Percentiles rank a stretch among this genome's conserved stretches.
These are phyloP conservation scores for Tanypteryx hageni DNA, from an alignment of 2,888 invertebrate genomes.

Conservation along the genomic window DNA sequence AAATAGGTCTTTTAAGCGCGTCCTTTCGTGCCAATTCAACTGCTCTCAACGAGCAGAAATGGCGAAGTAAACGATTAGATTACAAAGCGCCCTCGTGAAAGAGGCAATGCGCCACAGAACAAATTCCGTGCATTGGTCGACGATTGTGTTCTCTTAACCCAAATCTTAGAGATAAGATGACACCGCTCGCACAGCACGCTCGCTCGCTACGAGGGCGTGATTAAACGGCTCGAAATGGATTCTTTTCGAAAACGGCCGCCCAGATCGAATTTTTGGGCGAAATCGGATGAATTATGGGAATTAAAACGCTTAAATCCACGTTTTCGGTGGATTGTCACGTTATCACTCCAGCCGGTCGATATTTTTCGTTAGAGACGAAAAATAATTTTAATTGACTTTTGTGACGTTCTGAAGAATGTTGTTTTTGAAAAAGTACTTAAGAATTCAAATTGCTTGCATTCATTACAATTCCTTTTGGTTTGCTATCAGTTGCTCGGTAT, in stretches of 20 bases:
- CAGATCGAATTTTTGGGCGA: background rate
- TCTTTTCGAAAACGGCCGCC: background rate
- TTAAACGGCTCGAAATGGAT: background rate
- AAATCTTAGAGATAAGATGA: constrained; percentile 34
- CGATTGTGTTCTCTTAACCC: constrained; percentile 6
- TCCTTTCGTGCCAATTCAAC: too few species aligned
- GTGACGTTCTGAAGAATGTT: background rate
- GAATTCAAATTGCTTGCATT: background rate
- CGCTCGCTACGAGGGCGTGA: background rate
- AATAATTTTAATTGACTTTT: background rate
- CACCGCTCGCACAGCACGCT: background rate
- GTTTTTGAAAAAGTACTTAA: background rate
- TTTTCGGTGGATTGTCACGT: background rate
- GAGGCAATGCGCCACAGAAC: constrained; percentile 16
- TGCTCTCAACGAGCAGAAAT: background rate
- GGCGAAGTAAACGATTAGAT: background rate
- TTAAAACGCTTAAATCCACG: background rate
- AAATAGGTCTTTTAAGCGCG: too few species aligned
- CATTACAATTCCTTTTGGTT: background rate
- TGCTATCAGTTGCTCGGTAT: background rate
- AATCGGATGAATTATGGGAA: background rate
- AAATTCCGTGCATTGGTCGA: constrained; percentile 37
- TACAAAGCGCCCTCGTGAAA: background rate
- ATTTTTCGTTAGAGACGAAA: background rate
- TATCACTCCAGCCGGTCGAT: background rate